Conservation (phyloP, 2,113 vertebrate species). For the Oreochromis aureus region DNA sequence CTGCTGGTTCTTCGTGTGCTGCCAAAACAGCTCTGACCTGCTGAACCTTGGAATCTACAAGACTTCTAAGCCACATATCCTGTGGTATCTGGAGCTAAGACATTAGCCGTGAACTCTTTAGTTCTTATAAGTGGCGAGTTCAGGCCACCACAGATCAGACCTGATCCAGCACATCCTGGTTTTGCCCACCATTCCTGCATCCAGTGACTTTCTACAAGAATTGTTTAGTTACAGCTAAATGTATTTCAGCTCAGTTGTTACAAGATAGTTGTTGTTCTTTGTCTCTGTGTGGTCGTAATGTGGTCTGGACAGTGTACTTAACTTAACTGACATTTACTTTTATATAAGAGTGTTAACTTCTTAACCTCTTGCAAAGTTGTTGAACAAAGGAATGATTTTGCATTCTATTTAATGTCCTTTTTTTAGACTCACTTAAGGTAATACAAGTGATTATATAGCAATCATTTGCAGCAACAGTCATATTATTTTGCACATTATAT, state of each 20-base stretch:
- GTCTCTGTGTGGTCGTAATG: background rate
- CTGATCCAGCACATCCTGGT: background rate
- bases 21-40: background rate
- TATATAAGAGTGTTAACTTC: background rate
- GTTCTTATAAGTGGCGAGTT: background rate
- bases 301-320: background rate
- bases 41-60: background rate
- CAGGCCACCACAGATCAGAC: background rate
- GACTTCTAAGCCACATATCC: background rate
- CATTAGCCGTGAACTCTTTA: background rate
- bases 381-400: background rate
- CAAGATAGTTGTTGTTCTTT: background rate
- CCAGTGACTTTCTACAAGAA: background rate
- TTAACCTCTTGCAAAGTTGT: background rate
- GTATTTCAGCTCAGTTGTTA: background rate
- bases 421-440: background rate
- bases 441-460: fast-evolving
- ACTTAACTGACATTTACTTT: background rate
- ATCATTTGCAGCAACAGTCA: background rate
- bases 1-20: background rate
- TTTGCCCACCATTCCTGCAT: fast-evolving
- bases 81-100: background rate
- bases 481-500: background rate
- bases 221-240: background rate
- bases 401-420: background rate